Evolutionary conservation across 2,888 invertebrate species (phyloP).

Genomic region (Ferrisia virgata): DNA sequence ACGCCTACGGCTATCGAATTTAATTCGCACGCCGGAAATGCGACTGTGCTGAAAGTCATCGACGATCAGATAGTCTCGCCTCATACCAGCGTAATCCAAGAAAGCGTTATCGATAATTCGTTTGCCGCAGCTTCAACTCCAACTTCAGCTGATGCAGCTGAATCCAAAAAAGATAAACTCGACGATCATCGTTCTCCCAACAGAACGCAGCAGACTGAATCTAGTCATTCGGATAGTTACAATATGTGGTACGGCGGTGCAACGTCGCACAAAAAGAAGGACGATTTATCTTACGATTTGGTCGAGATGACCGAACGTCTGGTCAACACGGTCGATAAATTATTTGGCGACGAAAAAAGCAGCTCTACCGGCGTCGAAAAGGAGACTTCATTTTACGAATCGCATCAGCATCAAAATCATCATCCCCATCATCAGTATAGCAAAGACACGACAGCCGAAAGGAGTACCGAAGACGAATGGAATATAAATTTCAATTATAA

Average conservation of each 20-base stretch:
- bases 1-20: not conserved
- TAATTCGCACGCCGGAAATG: not conserved
- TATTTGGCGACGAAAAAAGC: conserved; percentile 34
- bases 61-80: not conserved
- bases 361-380: not conserved
- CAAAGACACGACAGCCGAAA: not conserved
- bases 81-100: conserved; percentile 38
- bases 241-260: conserved; percentile 23
- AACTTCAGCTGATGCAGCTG: too few relatives aligned
- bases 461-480: not conserved
- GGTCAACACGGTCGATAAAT: conserved; percentile 46
- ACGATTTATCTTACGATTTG: conserved; percentile 46
- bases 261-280: conserved; percentile 21
- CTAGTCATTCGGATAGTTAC: conserved; percentile 36
- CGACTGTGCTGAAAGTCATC: conserved; percentile 30
- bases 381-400: not conserved
- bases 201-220: not conserved
- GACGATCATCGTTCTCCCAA: not conserved
- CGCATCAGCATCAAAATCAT: not conserved
- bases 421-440: too few relatives aligned
- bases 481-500: conserved; percentile 33
- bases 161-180: not conserved
- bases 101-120: not conserved
- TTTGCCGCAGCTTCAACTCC: not conserved
- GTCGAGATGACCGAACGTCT: conserved; percentile 48